Evolutionary conservation across 2,113 vertebrate species (phyloP).

Genomic region (Pituophis catenifer): DNA sequence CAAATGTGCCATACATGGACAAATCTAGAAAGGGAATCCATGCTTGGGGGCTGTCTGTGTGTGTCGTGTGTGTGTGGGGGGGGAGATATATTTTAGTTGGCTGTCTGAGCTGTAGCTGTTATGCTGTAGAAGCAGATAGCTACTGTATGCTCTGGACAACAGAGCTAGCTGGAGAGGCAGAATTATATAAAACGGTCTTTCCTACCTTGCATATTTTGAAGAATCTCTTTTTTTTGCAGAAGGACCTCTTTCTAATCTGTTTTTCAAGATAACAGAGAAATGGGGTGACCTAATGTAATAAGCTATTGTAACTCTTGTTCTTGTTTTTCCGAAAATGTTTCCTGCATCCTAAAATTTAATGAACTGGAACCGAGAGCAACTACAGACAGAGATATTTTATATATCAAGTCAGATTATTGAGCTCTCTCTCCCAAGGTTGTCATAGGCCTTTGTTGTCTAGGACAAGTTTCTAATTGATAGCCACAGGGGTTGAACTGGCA

Average conservation of each 20-base stretch:
- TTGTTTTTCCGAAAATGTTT: neutral
- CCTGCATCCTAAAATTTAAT: neutral
- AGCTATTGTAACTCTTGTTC: neutral
- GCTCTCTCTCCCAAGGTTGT: neutral
- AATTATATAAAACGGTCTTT: constrained; percentile 17
- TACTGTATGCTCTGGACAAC: constrained; percentile 5
- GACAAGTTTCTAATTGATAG: neutral
- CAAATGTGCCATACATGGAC: neutral
- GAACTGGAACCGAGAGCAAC: neutral
- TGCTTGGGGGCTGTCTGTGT: neutral
- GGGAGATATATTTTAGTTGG: neutral
- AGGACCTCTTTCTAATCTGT: neutral
- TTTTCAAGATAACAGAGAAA: constrained; percentile 11
- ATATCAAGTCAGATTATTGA: neutral
- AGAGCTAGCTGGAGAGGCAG: constrained; percentile 17
- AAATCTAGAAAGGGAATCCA: neutral
- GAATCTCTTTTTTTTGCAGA: neutral
- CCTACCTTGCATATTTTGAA: neutral
- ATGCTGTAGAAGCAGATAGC: constrained; percentile 22
- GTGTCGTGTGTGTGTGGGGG: too few species aligned
- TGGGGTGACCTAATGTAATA: neutral
- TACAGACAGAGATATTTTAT: neutral
- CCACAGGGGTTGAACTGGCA: neutral
- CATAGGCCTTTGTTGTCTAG: neutral
- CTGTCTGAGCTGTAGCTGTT: constrained; percentile 5